A percentile compares a stretch with the other conserved stretches of the same genome.
These are phyloP conservation scores for Chaetura pelagica DNA, from an alignment of 2,113 vertebrate species.

Conservation along the genomic window DNA sequence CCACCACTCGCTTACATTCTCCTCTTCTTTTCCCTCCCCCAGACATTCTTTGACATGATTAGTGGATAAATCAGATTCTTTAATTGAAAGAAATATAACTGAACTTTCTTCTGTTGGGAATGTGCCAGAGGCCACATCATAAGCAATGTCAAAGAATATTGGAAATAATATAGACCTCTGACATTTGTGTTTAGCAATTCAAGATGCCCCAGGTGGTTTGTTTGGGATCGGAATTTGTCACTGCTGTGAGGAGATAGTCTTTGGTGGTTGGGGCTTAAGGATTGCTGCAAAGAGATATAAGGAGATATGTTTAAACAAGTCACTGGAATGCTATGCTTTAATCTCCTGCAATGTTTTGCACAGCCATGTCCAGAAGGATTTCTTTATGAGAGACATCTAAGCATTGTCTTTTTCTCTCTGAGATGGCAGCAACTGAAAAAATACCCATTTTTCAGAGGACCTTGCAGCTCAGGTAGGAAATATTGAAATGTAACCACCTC, in stretches of 20 bases:
- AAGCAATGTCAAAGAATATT: constrained; percentile 38
- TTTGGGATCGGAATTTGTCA: constrained; percentile 33
- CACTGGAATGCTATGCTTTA: constrained; percentile 56
- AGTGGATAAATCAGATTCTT: constrained; percentile 51
- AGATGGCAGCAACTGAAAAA: neutral
- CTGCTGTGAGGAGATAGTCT: constrained; percentile 24
- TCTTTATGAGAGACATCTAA: constrained; percentile 16
- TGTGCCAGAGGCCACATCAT: constrained; percentile 43
- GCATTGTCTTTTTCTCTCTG: neutral
- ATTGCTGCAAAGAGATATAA: constrained; percentile 47
- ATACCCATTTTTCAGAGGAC: neutral
- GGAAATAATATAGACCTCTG: constrained; percentile 27
- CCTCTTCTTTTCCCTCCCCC: constrained; percentile 45
- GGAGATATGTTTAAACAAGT: constrained; percentile 60
- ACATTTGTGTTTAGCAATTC: constrained; percentile 45
- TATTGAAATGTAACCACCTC: neutral
- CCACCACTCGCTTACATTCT: neutral
- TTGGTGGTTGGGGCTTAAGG: constrained; percentile 51
- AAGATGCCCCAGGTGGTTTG: constrained; percentile 16
- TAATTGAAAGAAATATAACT: constrained; percentile 58
- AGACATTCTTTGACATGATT: constrained; percentile 64
- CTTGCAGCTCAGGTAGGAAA: neutral
- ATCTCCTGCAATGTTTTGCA: constrained; percentile 30
- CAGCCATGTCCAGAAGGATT: constrained; percentile 45
- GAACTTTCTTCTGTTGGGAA: constrained; percentile 44